Evolutionary conservation across 2,797 vertebrate genomes (phyloP).

Genomic region (Sebastes paucispinis): DNA sequence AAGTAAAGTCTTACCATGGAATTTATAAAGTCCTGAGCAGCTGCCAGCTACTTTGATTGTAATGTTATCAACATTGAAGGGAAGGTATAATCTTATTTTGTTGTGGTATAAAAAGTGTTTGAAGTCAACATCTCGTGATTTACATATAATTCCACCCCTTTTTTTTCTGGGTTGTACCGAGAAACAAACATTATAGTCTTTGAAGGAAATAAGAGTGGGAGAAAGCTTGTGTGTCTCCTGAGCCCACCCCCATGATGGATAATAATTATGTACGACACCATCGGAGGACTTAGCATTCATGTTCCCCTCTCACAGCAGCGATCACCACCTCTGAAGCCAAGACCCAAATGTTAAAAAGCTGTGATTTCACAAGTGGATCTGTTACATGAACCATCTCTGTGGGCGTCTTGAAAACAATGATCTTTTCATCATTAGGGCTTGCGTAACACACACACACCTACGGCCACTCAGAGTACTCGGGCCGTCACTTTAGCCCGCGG

Average conservation of each 20-base stretch:
- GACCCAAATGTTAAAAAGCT: conserved; percentile 68
- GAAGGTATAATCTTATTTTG: neutral
- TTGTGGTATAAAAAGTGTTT: neutral
- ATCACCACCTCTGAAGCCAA: conserved; percentile 44
- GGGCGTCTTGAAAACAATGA: conserved; percentile 70
- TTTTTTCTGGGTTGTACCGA: neutral
- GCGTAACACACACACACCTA: conserved; percentile 73
- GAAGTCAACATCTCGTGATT: neutral
- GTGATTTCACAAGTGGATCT: conserved; percentile 65
- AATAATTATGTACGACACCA: conserved; percentile 7
- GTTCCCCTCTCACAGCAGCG: conserved; percentile 22
- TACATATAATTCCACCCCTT: neutral
- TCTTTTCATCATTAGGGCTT: conserved; percentile 66
- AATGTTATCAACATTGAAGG: neutral
- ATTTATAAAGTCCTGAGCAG: neutral
- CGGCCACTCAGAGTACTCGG: conserved; percentile 38
- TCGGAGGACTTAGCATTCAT: conserved; percentile 1
- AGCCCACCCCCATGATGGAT: neutral
- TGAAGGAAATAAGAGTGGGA: neutral
- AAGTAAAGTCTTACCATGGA: neutral
- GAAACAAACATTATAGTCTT: neutral
- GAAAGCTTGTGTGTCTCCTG: neutral
- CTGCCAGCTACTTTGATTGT: neutral
- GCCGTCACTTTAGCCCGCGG: conserved; percentile 22
- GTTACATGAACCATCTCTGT: conserved; percentile 61